These are phyloP conservation scores for Manacus vitellinus DNA, from an alignment of 2,113 vertebrate species.

Conservation along the genomic window DNA sequence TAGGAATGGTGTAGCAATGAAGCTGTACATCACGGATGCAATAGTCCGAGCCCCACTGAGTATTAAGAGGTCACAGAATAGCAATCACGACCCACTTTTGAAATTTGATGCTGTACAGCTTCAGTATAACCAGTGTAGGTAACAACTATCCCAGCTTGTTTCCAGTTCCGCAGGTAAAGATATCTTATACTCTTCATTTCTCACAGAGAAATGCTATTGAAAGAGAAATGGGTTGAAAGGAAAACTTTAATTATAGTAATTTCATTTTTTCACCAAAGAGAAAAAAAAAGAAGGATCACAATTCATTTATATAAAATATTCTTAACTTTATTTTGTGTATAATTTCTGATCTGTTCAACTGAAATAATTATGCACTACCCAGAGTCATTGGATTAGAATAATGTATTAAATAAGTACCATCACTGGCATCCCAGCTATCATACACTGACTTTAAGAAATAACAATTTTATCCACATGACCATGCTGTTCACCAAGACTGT, in stretches of 20 bases:
- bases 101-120: neutral
- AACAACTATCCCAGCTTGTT: neutral
- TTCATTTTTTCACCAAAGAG: neutral
- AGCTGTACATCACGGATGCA: neutral
- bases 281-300: neutral
- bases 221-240: neutral
- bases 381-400: neutral
- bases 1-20: neutral
- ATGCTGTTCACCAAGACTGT: conserved; percentile 34
- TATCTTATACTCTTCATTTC: neutral
- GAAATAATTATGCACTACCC: conserved; percentile 16
- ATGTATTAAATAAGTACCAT: neutral
- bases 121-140: neutral
- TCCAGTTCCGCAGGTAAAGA: neutral
- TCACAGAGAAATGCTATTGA: neutral
- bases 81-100: neutral
- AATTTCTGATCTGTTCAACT: neutral
- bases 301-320: conserved; percentile 19
- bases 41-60: neutral
- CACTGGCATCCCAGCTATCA: neutral
- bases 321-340: conserved; percentile 4
- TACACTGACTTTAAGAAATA: conserved; percentile 30
- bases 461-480: conserved; percentile 32
- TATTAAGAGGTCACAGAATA: neutral
- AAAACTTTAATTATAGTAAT: conserved; percentile 24